Conservation (phyloP, 1,140 invertebrate species). For the Ericerus pela region DNA sequence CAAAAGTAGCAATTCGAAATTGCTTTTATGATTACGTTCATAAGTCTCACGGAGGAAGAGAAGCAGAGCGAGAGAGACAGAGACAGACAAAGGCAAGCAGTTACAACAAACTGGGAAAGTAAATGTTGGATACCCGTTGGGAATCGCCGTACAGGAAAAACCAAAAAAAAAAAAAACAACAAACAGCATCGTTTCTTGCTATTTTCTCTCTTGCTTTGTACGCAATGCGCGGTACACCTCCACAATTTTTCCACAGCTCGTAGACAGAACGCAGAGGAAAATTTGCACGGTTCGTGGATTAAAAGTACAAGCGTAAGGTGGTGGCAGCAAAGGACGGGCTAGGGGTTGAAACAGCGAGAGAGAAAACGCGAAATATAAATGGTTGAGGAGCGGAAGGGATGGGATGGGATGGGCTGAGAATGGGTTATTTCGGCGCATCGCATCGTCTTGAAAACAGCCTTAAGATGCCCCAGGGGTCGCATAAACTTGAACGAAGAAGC, state of each 20-base stretch:
- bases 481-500: slow-evolving; percentile 11
- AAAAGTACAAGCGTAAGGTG: background rate
- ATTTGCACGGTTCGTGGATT: slow-evolving; percentile 6
- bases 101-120: slow-evolving; percentile 6
- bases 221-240: no score
- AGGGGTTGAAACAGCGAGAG: no score
- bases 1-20: slow-evolving; percentile 9
- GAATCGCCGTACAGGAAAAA: slow-evolving; percentile 1
- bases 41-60: slow-evolving; percentile 4
- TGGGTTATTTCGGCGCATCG: slow-evolving; percentile 6
- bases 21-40: slow-evolving; percentile 9
- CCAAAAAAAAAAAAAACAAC: no score
- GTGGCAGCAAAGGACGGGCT: background rate
- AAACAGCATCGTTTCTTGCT: no score
- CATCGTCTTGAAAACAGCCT: slow-evolving; percentile 10
- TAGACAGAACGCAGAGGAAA: background rate
- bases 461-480: slow-evolving; percentile 7
- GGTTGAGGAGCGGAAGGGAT: no score
- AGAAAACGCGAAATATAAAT: no score
- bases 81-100: no score
- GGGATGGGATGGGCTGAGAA: no score
- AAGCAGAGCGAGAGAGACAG: no score
- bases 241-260: background rate
- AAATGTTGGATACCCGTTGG: slow-evolving; percentile 1
- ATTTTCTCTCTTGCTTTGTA: no score